Percentiles rank a stretch among this genome's conserved stretches.
phyloP scores from a whole-genome alignment of 2,888 invertebrate genomes.

The Lithodes maja region DNA sequence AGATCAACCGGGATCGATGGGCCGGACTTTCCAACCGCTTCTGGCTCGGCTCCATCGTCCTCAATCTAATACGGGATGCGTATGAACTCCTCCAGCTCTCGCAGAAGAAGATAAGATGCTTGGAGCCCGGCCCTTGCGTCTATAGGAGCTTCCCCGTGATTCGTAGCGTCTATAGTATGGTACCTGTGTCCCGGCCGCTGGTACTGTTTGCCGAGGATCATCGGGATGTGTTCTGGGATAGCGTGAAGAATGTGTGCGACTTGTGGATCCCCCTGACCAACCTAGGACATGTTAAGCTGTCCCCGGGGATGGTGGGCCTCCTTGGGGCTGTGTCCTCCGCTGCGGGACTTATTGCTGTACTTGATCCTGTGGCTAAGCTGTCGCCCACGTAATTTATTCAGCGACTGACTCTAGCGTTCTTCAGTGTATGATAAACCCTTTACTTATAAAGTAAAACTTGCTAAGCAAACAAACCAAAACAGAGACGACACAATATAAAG shows the following conservation, averaged over 20 bases:
- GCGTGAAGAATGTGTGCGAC: conserved; percentile 90
- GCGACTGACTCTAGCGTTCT: no score
- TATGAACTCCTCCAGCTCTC: conserved; percentile 81
- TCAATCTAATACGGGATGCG: conserved; percentile 87
- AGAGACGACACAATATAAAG: no score
- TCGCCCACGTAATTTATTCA: conserved; percentile 75
- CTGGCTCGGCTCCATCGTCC: conserved; percentile 88
- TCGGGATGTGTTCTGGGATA: conserved; percentile 86
- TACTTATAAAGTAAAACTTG: no score
- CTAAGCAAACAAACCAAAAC: no score
- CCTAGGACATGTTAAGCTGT: conserved; percentile 85
- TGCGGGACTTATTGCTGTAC: conserved; percentile 84
- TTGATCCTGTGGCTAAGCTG: conserved; percentile 87
- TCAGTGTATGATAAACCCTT: no score
- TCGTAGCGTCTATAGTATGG: conserved; percentile 4
- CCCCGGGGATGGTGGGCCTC: conserved; percentile 85
- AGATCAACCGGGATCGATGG: conserved; percentile 85
- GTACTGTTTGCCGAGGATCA: conserved; percentile 73
- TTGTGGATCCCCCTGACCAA: conserved; percentile 89
- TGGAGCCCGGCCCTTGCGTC: not conserved
- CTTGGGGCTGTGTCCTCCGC: conserved; percentile 88
- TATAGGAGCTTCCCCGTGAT: conserved; percentile 33
- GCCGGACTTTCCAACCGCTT: conserved; percentile 80
- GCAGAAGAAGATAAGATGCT: conserved; percentile 6
- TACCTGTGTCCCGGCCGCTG: conserved; percentile 35